These are phyloP conservation scores for Hanleya hanleyi DNA, from an alignment of 2,888 invertebrate genomes.

Conservation along the genomic window DNA sequence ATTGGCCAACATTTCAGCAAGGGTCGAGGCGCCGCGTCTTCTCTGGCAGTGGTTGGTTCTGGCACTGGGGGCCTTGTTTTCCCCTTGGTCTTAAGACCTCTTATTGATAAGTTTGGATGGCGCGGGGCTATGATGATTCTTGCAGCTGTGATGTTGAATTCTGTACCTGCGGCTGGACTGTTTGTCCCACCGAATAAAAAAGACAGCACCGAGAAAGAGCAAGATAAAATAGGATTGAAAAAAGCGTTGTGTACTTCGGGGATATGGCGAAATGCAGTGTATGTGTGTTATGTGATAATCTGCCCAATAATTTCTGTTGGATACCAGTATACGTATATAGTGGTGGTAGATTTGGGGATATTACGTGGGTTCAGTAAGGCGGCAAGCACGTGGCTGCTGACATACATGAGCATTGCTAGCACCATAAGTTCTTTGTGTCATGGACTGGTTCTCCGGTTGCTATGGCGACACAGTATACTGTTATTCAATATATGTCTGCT, in stretches of 20 bases:
- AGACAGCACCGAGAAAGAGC: background rate
- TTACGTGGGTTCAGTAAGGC: background rate
- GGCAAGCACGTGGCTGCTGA: background rate
- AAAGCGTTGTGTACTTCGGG: background rate
- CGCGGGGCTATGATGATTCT: background rate
- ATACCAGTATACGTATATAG: background rate
- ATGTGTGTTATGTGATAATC: background rate
- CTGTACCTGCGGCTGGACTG: background rate
- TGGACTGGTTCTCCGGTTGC: background rate
- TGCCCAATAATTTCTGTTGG: background rate
- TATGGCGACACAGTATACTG: background rate
- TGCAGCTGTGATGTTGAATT: background rate
- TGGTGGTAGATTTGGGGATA: background rate
- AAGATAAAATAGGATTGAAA: background rate
- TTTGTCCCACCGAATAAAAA: background rate
- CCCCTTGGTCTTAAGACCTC: background rate
- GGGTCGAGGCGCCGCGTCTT: constrained; percentile 1
- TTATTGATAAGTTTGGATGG: background rate
- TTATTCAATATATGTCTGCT: background rate
- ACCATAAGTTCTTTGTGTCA: background rate
- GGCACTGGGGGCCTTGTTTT: background rate
- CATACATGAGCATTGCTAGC: background rate
- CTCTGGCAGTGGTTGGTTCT: background rate
- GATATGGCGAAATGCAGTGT: background rate
- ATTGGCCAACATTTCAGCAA: background rate